Evolutionary conservation across 2,113 vertebrate species (phyloP), one percentile per base, ranked within the genome.

Genomic region (Nothobranchius kuhntae): DNA sequence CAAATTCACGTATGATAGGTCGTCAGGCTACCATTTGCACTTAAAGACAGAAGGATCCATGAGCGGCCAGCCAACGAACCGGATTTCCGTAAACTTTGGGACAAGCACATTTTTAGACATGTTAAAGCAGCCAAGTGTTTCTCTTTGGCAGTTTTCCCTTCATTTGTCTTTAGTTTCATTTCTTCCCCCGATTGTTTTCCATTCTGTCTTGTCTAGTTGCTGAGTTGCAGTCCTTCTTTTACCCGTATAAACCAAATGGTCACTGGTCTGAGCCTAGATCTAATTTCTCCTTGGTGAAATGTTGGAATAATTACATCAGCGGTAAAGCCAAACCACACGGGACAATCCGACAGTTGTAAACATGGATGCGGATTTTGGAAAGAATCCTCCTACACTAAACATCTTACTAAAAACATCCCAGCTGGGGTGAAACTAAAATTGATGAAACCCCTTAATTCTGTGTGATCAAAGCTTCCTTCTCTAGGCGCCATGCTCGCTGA

Each of bases 301-400:
- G 68, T 24, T 87, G 81, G 68, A 89, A 61, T 86, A 60, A 90
- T 91, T 86, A 86, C 78, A 64, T 10, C 81, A 71, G 83, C 36
- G 15, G 73, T 62, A 53, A 84, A 73, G 73, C 62, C 4, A 76
- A 87, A 69, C 82, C 69, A 73, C 76, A 74, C 24, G 42, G 65
- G 81, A 80, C 69, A 65, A 65, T 86, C 58, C 51, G 17, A 48
- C 13, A 21, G 67, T 70, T 63, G 70, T 79, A 87, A 86, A 89
- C 75, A 78, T 54, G 13, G 53, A 87, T 71, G 58, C 76, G 69
- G 78, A 83, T 36, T 58, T 75, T 68, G 77, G 70, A 80, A 84
- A 62, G 53, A 71, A 65, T 72, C 53, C 48, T 66, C 13, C 61
- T 64, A 14, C 24, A 35, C n/a, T 24, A 53, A 47, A 26, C 46